Evolutionary conservation across 2,888 invertebrate species (phyloP), one percentile per base, ranked within the genome.

Genomic region (Pecten maximus): DNA sequence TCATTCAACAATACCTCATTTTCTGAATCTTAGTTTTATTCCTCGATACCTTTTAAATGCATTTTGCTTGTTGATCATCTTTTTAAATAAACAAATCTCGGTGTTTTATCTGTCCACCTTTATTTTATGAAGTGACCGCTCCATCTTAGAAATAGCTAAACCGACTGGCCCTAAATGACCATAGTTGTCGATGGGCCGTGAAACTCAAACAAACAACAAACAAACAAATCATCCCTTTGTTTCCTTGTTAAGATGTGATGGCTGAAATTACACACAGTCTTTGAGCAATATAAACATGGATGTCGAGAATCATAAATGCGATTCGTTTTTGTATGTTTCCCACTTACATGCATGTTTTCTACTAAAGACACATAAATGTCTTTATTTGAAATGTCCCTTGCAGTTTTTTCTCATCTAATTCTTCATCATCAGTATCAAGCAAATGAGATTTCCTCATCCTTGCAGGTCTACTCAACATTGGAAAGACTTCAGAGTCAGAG

Each of bases 321-420:
- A 12, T 48, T 28, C 3, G 88, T 48, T 88, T 88, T 88, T 44
- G 44, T 88, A 12, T 48, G 44, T 88, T 88, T 88, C 16, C 88
- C 88, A 44, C n/a, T 15, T 44, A 60, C 28, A 16, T 28, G 0
- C 4, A 4, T 16, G 8, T 60, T 28, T 28, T 3, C n/a, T 6
- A 60, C 60, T 16, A 60, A 60, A n/a, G 60, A 60, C 3, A 60
- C 60, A 60, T 60, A 60, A 6, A 60, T 60, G 4, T 60, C 60
- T 28, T 28, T 60, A 28, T 60, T 4, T 3, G n/a, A n/a, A 6
- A 60, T 60, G 28, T 60, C 60, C 28, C 60, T 60, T 28, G 60
- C 60, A 8, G 16, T 60, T 28, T 60, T 60, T 28, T 60, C 3
- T 60, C 60, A 60, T 60, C n/a, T 4, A n/a, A 15, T n/a, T 60